Evolutionary conservation across 2,113 vertebrate species (phyloP).

Genomic region (Myotis yumanensis): DNA sequence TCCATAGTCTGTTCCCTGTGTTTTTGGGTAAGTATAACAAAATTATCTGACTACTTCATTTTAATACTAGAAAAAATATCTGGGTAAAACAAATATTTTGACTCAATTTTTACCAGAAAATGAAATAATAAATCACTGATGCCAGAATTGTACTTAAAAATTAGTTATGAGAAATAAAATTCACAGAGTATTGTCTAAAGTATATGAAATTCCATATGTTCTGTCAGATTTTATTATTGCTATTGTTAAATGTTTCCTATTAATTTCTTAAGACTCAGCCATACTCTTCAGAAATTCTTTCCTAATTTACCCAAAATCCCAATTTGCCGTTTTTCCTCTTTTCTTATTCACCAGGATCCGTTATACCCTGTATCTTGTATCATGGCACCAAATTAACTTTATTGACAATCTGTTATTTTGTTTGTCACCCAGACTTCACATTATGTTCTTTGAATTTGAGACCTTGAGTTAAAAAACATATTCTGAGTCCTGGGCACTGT

Average conservation of each 20-base stretch:
- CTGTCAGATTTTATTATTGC: background rate
- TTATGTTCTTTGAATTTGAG: background rate
- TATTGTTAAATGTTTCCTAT: background rate
- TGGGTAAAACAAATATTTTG: constrained; percentile 7
- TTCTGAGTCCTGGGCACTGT: background rate
- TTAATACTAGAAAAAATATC: background rate
- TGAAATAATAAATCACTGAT: background rate
- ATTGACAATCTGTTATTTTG: background rate
- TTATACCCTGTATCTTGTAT: background rate
- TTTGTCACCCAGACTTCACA: background rate
- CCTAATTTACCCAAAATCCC: background rate
- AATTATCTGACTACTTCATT: background rate
- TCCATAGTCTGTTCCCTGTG: background rate
- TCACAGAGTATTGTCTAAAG: background rate
- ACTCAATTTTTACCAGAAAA: background rate
- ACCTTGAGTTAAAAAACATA: background rate
- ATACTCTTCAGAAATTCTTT: background rate
- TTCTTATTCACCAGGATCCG: background rate
- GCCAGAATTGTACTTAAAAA: background rate
- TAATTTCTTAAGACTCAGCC: background rate
- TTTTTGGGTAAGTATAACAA: background rate
- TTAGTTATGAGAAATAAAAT: background rate
- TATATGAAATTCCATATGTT: background rate
- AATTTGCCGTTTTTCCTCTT: background rate
- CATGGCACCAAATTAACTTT: background rate